Evolutionary conservation across 2,113 vertebrate genomes (phyloP).

Genomic region (Papio anubis): DNA sequence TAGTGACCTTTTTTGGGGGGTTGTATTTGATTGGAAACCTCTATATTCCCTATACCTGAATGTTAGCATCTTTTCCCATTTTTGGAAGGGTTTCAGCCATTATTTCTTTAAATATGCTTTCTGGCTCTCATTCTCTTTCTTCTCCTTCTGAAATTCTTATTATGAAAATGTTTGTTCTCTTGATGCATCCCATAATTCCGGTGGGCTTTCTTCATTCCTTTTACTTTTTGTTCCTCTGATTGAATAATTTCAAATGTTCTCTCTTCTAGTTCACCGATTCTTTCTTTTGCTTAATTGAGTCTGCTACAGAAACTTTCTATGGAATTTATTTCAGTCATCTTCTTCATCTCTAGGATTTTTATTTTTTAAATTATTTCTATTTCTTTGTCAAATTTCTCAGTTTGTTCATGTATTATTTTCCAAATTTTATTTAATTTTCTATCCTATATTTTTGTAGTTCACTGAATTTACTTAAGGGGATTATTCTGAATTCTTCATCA

Average conservation of each 20-base stretch:
- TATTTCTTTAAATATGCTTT: neutral
- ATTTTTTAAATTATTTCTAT: neutral
- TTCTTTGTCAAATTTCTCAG: neutral
- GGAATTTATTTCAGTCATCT: neutral
- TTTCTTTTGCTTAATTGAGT: neutral
- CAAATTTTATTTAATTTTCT: neutral
- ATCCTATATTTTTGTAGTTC: neutral
- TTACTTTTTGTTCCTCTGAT: neutral
- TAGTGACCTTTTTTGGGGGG: neutral
- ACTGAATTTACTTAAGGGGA: neutral
- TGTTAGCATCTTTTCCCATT: neutral
- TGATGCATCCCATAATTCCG: neutral
- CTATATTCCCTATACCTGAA: neutral
- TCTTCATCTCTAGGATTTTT: neutral
- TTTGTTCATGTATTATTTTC: neutral
- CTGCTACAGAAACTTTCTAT: neutral
- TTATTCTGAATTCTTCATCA: neutral
- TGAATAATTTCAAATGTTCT: neutral
- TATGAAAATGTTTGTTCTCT: neutral
- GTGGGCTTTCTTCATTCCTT: neutral
- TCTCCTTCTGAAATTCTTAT: neutral
- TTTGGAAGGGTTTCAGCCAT: neutral
- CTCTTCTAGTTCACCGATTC: neutral
- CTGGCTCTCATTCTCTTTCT: neutral
- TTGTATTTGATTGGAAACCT: neutral